Conservation (phyloP, 2,888 invertebrate genomes). For the Coleophora flavipennella region DNA sequence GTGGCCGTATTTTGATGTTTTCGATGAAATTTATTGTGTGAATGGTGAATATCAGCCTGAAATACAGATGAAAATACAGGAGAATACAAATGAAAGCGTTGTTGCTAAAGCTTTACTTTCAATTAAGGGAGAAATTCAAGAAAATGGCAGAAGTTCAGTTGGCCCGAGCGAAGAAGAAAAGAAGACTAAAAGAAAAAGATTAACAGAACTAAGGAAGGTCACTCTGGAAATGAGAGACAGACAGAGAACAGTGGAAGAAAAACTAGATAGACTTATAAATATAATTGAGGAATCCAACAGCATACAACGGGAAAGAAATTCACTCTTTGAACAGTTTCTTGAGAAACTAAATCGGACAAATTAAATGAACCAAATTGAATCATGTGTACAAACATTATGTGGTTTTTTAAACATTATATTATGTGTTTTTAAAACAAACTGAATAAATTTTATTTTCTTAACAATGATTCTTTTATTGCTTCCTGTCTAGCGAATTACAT, state of each 20-base stretch:
- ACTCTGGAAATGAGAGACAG: slow-evolving; percentile 57
- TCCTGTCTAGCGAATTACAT: too few species aligned
- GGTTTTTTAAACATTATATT: too few species aligned
- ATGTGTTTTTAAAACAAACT: too few species aligned
- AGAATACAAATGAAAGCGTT: slow-evolving; percentile 40
- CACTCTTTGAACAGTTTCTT: slow-evolving; percentile 53
- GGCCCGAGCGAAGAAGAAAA: slow-evolving; percentile 38
- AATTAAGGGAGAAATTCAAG: slow-evolving; percentile 26
- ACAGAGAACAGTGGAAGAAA: slow-evolving; percentile 54
- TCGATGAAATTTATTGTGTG: slow-evolving; percentile 52
- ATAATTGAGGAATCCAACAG: slow-evolving; percentile 62
- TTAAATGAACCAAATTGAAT: slow-evolving; percentile 5
- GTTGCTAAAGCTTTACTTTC: slow-evolving; percentile 50
- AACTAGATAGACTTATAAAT: slow-evolving; percentile 57
- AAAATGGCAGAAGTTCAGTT: slow-evolving; percentile 36
- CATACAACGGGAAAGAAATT: slow-evolving; percentile 58
- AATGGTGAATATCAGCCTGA: slow-evolving; percentile 57
- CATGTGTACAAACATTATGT: too few species aligned
- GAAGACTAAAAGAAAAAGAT: slow-evolving; percentile 38
- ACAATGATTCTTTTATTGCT: too few species aligned
- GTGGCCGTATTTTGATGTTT: slow-evolving; percentile 61
- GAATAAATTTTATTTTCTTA: too few species aligned
- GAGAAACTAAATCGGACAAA: slow-evolving; percentile 38
- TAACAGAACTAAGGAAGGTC: slow-evolving; percentile 50
- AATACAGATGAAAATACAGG: slow-evolving; percentile 51